Base-by-base conservation (phyloP, 2,797 vertebrate species). In the Sebastes wilsoni region DNA sequence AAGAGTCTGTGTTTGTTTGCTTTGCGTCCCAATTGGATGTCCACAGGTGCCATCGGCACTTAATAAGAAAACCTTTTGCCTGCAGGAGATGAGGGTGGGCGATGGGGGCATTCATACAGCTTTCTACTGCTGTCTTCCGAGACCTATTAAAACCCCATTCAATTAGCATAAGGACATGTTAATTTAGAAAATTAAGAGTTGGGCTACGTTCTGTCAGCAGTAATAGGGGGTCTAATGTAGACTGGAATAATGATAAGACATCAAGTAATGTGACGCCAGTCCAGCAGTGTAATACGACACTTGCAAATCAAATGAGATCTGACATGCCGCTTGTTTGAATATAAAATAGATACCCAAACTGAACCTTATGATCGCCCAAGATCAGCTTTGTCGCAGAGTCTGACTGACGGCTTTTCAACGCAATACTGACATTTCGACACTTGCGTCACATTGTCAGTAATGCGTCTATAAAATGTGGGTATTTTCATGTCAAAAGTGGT, bases 131-230 rank as follows among this genome's bases (percentile, higher is more conserved):
- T 58, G 80, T 90, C 89, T 85, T 42, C 85, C 8, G 79, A 88
- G 87, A 89, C 90, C 88, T 72, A 88, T 90, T 93, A 92, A 89
- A 91, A 88, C 61, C 73, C 82, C 78, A 91, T 93, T 91, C 72
- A 85, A 87, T 92, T 89, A 88, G 84, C 87, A 92, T 89, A 71
- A 89, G 70, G 81, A 84, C 79, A 72, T 89, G 85, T 90, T 93
- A 66, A 91, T 94, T 93, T 86, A 80, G 77, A 78, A 88, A 90
- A 94, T 91, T 87, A 88, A 87, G 83, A 89, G 84, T 49, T 59
- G 55, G 75, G 84, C 70, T 79, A 64, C 91, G 84, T 77, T 89
- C 87, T 87, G 87, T 83, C 79, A 74, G 72, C 55, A 67, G 84
- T 91, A 89, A 89, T 87, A 88, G 83, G 83, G 27, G 80, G 16